Evolutionary conservation across 2,113 vertebrate genomes (phyloP), one percentile per base, ranked within the genome.

Genomic region (Tenebrosternarchus preto): DNA sequence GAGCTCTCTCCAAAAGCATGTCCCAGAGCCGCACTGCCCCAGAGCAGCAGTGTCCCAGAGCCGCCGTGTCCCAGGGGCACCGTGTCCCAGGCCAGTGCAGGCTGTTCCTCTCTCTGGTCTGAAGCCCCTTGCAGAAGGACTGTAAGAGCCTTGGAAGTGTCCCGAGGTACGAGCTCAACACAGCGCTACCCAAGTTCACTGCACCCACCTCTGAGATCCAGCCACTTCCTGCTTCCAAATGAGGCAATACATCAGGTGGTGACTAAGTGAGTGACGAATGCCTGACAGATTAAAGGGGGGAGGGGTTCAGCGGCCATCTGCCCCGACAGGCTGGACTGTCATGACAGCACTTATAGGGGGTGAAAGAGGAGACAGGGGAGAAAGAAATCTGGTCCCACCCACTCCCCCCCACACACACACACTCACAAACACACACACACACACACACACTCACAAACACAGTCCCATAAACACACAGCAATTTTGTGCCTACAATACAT

Each of bases 241-340:
- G 50, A 82, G 53, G 68, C 46, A 77, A 57, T 72, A 56, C 68
- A 82, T 82, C 73, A 81, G 73, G 82, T 77, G 78, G 16, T 66
- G 74, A 64, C 66, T 77, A 77, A 76, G 88, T 81, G 80, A 87
- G 84, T 86, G 80, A 85, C 88, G 68, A 88, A 88, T 88, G 88
- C 81, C 89, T 88, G 85, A 90, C 88, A 91, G 89, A 89, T 88
- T 87, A 81, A 88, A 86, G 87, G 80, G 88, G 85, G 56, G 25
- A 20, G 55, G 31, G 6, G 7, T 46, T 46, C 64, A 63, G 74
- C 85, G 83, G 88, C 92, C 91, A 92, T 93, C 91, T 93, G 91
- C 89, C 89, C 84, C 79, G 86, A 87, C 88, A 89, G 88, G 87
- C 90, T 91, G 89, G 84, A 87, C 88, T 90, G 89, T 88, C 88